These are phyloP conservation scores for Polyommatus icarus DNA, from an alignment of 2,888 invertebrate species.

Conservation along the genomic window DNA sequence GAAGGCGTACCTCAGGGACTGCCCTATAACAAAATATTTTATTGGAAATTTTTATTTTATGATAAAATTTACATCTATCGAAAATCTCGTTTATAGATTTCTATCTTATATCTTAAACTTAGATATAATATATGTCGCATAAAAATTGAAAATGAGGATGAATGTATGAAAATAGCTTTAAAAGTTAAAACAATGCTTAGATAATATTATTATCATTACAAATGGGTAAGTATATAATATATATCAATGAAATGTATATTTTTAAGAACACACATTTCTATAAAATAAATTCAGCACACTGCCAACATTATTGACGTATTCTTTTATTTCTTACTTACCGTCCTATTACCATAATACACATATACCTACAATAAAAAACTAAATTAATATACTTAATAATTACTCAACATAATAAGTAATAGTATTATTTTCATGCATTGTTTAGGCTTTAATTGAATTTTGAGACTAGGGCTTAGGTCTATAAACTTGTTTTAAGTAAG, in stretches of 20 bases:
- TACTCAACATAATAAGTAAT: too few relatives aligned
- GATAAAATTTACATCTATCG: neutral
- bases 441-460: neutral
- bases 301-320: neutral
- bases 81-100: conserved; percentile 18
- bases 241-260: neutral
- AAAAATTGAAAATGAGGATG: neutral
- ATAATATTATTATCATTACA: neutral
- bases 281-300: conserved; percentile 1
- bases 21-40: neutral
- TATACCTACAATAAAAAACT: too few relatives aligned
- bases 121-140: neutral
- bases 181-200: neutral
- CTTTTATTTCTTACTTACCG: too few relatives aligned
- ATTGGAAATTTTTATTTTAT: neutral
- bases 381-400: too few relatives aligned
- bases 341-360: too few relatives aligned
- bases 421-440: neutral
- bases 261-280: conserved; percentile 1
- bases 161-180: neutral
- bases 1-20: neutral
- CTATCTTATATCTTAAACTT: neutral
- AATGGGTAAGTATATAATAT: too few relatives aligned
- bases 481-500: neutral
- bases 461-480: neutral